These are phyloP conservation scores for Bufo bufo DNA, from an alignment of 2,113 vertebrate genomes.

Conservation along the genomic window DNA sequence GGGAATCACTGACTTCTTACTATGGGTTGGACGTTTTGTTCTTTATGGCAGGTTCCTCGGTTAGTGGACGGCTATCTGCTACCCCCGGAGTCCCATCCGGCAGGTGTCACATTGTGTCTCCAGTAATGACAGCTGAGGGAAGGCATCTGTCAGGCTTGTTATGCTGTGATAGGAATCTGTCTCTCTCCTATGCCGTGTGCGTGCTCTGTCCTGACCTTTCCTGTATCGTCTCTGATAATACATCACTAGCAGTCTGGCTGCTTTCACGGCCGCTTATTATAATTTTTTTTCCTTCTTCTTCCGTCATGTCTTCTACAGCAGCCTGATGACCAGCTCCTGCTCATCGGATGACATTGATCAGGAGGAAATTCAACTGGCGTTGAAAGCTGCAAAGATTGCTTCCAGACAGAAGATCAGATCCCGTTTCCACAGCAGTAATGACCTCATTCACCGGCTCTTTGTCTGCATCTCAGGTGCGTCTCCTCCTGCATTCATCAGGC, in stretches of 20 bases:
- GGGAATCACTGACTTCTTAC: background rate
- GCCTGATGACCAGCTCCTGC: slow-evolving; percentile 77
- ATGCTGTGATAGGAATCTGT: slow-evolving; percentile 13
- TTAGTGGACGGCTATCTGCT: slow-evolving; percentile 15
- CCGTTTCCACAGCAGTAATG: slow-evolving; percentile 92
- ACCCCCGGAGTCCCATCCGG: slow-evolving; percentile 2
- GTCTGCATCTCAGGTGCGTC: slow-evolving; percentile 95
- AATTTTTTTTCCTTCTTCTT: background rate
- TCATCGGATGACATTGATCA: slow-evolving; percentile 79
- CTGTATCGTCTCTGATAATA: slow-evolving; percentile 18
- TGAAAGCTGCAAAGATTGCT: slow-evolving; percentile 79
- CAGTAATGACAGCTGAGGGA: slow-evolving; percentile 19
- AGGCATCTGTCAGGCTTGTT: slow-evolving; percentile 43
- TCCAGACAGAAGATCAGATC: slow-evolving; percentile 91
- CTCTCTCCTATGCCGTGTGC: slow-evolving; percentile 1
- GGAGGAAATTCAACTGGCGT: slow-evolving; percentile 78
- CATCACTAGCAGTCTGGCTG: background rate
- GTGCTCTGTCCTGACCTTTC: background rate
- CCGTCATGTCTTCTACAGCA: slow-evolving; percentile 65
- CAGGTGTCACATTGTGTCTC: slow-evolving; percentile 26
- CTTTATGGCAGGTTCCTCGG: background rate
- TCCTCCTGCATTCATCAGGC: background rate
- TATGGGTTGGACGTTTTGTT: background rate
- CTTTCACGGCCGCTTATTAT: slow-evolving; percentile 4
- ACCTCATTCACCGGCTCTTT: slow-evolving; percentile 96